Evolutionary conservation across 2,888 invertebrate species (phyloP), one percentile per base, ranked within the genome.

Genomic region (Thelaira solivaga): DNA sequence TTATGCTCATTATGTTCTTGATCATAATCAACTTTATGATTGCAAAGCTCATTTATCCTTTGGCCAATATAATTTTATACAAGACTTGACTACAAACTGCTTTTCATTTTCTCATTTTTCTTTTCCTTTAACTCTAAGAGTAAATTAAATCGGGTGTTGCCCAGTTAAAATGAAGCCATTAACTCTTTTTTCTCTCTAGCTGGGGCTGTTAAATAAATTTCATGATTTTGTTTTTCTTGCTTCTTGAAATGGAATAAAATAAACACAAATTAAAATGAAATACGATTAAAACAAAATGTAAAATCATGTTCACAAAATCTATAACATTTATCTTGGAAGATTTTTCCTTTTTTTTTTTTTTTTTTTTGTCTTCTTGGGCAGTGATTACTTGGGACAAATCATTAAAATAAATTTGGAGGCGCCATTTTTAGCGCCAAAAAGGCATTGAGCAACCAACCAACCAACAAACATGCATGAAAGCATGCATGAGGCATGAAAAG

Each of bases 151-250:
- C 61, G 69, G 61, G 68, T 62, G 75, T 75, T 69, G 69, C 74
- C 76, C 78, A 64, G 68, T 83, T 81, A 80, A 84, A 86, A 86
- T 86, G 83, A 84, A 87, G 86, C 84, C 86, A 86, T 87, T 86
- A 86, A 80, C 73, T 79, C 34, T n/a, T 59, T 43, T 29, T 47
- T 18, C 43, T 55, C 18, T 26, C 20, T 31, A 43, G 24, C 49
- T 36, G 53, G 5, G 13, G 16, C 16, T 39, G 10, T n/a, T n/a
- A 47, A 49, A 43, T 24, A 41, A 74, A 49, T 13, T 18, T 49
- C 13, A 0, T 39, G 43, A 26, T 20, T 73, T 26, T 13, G 5
- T 18, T 20, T 43, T 18, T n/a, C 4, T n/a, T 24, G 18, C 34
- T 67, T 41, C 22, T 41, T 36, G 22, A 24, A 22, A 16, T 10